phyloP scores from a whole-genome alignment of 2,888 invertebrate genomes.

The Cerceris rybyensis region DNA sequence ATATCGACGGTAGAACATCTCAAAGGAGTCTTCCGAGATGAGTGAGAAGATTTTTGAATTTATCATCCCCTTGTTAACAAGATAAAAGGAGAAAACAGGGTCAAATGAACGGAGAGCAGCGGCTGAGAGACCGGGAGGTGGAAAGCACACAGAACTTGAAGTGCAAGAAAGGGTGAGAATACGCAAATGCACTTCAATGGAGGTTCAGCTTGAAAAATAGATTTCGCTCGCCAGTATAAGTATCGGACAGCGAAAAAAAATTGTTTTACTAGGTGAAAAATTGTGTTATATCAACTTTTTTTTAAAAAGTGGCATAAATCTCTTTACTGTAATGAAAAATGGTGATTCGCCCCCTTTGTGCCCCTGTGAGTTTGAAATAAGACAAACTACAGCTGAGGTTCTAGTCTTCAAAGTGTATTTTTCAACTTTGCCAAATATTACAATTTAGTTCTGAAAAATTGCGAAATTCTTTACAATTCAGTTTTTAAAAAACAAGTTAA shows the following conservation, averaged over 20 bases:
- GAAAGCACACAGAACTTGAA: not conserved
- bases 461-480: too few relatives aligned
- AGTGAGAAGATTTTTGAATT: slow-evolving; percentile 30
- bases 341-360: too few relatives aligned
- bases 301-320: too few relatives aligned
- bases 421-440: too few relatives aligned
- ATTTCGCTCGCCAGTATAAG: slow-evolving; percentile 34
- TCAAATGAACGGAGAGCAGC: slow-evolving; percentile 18
- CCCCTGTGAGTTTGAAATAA: too few relatives aligned
- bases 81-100: slow-evolving; percentile 35
- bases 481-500: too few relatives aligned
- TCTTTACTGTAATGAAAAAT: too few relatives aligned
- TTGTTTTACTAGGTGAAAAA: not conserved
- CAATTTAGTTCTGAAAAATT: too few relatives aligned
- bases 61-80: slow-evolving; percentile 18
- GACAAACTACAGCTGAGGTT: too few relatives aligned
- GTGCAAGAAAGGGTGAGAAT: slow-evolving; percentile 18
- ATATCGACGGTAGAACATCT: not conserved
- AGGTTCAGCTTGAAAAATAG: slow-evolving; percentile 51
- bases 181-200: slow-evolving; percentile 18
- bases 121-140: slow-evolving; percentile 1
- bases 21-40: slow-evolving; percentile 3
- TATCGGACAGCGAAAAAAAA: not conserved
- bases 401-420: too few relatives aligned
- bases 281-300: not conserved